phyloP scores from a whole-genome alignment of 2,113 vertebrate species.

The Bucco capensis region DNA sequence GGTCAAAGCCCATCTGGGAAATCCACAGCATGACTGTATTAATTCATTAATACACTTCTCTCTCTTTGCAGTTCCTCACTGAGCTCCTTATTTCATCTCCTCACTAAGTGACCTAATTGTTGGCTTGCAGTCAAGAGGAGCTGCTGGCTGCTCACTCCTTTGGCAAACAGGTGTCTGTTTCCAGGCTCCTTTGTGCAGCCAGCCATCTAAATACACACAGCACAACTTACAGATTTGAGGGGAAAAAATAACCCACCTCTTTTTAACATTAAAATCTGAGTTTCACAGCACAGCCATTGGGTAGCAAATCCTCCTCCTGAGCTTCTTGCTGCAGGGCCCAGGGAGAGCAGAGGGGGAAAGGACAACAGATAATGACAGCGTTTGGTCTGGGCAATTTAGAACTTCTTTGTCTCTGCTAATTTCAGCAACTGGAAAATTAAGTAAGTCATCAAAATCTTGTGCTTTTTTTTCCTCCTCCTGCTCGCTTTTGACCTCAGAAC shows the following conservation, averaged over 20 bases:
- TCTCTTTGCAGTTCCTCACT: background rate
- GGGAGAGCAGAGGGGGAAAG: background rate
- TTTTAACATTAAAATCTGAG: background rate
- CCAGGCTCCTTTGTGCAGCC: background rate
- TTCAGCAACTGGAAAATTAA: constrained; percentile 56
- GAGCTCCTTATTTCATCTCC: constrained; percentile 25
- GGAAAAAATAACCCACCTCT: background rate
- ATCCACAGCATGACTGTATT: background rate
- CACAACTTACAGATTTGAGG: background rate
- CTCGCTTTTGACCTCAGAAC: constrained; percentile 52
- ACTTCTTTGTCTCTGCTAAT: constrained; percentile 44
- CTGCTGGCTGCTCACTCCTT: background rate
- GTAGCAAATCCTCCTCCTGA: background rate
- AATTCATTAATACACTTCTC: constrained; percentile 6
- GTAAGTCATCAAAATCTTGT: constrained; percentile 49
- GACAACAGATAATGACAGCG: constrained; percentile 8
- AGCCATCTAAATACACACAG: background rate
- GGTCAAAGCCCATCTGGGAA: background rate
- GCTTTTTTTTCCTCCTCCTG: constrained; percentile 21
- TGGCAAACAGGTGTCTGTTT: constrained; percentile 22
- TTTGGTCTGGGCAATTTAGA: constrained; percentile 14
- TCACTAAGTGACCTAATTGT: constrained; percentile 38
- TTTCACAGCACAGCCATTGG: background rate
- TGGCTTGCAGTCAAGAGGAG: constrained; percentile 11
- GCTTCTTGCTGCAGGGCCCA: background rate